A percentile compares a stretch with the other conserved stretches of the same genome.
Evolutionary conservation across 2,888 invertebrate species (phyloP).

Genomic region (Mesorhabditis belari): DNA sequence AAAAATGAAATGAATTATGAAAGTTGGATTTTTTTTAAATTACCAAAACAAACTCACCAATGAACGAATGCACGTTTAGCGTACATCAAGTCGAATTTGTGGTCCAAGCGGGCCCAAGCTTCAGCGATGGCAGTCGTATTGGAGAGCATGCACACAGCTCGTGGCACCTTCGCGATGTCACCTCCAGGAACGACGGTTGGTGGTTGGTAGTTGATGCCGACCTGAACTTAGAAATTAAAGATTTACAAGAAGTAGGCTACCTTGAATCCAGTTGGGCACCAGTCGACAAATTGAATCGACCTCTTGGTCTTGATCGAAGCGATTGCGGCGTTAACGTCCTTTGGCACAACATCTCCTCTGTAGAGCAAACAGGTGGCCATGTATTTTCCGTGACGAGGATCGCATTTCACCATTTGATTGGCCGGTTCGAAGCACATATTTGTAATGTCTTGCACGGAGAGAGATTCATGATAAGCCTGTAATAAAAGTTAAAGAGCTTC

Average conservation of each 20-base stretch:
- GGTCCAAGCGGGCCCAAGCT: too few relatives aligned
- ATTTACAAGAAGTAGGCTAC: too few relatives aligned
- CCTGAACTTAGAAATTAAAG: too few relatives aligned
- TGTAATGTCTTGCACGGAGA: constrained; percentile 67
- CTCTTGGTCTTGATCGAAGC: constrained; percentile 89
- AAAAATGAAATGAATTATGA: background rate
- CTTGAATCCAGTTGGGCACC: too few relatives aligned
- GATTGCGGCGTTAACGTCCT: constrained; percentile 84
- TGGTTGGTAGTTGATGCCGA: too few relatives aligned
- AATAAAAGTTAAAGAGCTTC: background rate
- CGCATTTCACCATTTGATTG: constrained; percentile 82
- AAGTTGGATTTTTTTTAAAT: background rate
- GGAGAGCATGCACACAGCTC: constrained; percentile 77
- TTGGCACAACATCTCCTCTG: constrained; percentile 84
- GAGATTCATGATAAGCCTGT: constrained; percentile 52
- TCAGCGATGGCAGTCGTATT: too few relatives aligned
- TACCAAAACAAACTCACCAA: constrained; percentile 30
- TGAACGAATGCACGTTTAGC: constrained; percentile 59
- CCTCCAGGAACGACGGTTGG: too few relatives aligned
- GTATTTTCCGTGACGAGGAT: constrained; percentile 64
- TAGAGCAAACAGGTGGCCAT: constrained; percentile 57
- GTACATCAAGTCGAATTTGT: constrained; percentile 65
- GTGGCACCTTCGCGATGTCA: constrained; percentile 65
- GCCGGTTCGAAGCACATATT: constrained; percentile 73
- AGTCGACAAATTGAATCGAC: constrained; percentile 71